Base-by-base conservation (phyloP, 2,113 vertebrate genomes). In the Ciconia maguari region DNA sequence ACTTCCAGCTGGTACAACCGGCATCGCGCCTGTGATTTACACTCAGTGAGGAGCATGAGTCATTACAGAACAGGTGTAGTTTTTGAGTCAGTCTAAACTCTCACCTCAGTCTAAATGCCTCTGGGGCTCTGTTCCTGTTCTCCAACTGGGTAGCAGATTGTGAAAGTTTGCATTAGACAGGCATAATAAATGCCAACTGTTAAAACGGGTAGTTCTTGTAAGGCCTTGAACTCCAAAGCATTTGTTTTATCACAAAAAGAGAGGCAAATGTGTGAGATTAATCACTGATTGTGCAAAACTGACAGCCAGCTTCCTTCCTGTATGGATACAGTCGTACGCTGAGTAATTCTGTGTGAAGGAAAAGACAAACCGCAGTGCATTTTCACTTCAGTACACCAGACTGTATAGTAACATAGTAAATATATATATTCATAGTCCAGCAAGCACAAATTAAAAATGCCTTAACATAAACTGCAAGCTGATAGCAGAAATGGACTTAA, bases 31-130 rank as follows among this genome's bases (percentile, higher is more conserved):
- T 76, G 24, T n/a, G 75, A 58, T 49, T 65, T 48, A 34, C 1
- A 1, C 64, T 57, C 3, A 1, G 21, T 44, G 36, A 81, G 58
- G 34, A 89, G 18, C 4, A 2, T 74, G 82, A 91, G 32, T 80
- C 57, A 79, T 44, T 51, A 44, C 17, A 51, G 29, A 82, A 15
- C 32, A 90, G 51, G 51, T 58, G 61, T 65, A 76, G 51, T 7
- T 65, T 87, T 65, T 94, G 65, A 78, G 30, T 93, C 78, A 84
- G 25, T 55, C n/a, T 91, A 72, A 94, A 88, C 65, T 80, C 44
- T 79, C 52, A 76, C 15, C 42, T 82, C 48, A 60, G 7, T 48
- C 57, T 79, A 71, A 92, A 82, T 90, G 75, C 42, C 48, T 79
- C 65, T 32, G 49, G 25, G 55, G 68, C 42, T 92, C 51, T 91